Conservation (phyloP, 1,140 invertebrate genomes). For the Nautilus pompilius region DNA sequence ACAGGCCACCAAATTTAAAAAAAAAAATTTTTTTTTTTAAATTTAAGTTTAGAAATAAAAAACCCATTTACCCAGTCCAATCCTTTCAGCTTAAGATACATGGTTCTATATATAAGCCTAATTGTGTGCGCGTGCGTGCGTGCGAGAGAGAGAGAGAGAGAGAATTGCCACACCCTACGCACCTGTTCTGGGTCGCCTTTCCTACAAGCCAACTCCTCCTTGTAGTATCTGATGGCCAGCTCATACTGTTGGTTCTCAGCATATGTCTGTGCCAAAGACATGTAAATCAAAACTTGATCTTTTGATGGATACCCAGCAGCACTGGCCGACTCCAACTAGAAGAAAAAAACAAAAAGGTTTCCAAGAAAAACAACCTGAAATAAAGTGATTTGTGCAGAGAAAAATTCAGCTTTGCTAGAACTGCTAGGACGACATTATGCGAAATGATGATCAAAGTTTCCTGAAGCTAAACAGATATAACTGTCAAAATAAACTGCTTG, state of each 20-base stretch:
- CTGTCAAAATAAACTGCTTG: no score
- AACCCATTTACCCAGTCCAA: no score
- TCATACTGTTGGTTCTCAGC: constrained; percentile 73
- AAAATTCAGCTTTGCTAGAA: background rate
- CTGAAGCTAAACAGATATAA: no score
- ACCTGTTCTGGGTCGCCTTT: constrained; percentile 67
- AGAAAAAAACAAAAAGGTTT: constrained; percentile 3
- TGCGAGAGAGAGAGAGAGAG: background rate
- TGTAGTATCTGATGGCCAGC: constrained; percentile 74
- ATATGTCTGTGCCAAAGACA: constrained; percentile 84
- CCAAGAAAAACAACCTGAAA: background rate
- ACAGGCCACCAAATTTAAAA: no score
- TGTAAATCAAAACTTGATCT: constrained; percentile 71
- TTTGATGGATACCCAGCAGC: constrained; percentile 56
- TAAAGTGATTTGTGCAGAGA: background rate
- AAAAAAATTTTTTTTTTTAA: no score
- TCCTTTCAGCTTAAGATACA: no score
- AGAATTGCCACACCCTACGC: constrained; percentile 13
- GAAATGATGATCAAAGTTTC: no score
- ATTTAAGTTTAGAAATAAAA: no score
- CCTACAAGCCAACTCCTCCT: constrained; percentile 72
- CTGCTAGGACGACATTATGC: no score
- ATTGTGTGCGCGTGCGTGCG: background rate
- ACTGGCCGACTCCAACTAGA: constrained; percentile 61
- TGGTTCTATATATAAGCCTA: background rate